Conservation (phyloP, 2,113 vertebrate genomes). For the Etheostoma cragini region DNA sequence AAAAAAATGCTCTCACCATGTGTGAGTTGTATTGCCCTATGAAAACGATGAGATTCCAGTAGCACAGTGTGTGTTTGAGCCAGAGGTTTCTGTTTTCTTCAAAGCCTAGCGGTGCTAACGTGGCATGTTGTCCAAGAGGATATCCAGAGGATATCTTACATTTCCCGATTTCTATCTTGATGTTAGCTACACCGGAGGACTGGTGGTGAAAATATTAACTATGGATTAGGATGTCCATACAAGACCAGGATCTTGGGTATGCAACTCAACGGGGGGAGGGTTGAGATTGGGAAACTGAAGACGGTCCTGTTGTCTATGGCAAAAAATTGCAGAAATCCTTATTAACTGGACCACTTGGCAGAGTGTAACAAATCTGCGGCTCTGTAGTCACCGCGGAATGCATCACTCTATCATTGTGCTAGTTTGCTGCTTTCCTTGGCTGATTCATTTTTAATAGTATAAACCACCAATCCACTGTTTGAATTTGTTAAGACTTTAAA, state of each 20-base stretch:
- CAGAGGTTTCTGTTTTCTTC: conserved; percentile 5
- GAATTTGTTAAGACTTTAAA: not conserved
- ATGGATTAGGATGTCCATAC: not conserved
- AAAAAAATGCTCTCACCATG: conserved; percentile 38
- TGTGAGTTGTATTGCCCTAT: conserved; percentile 20
- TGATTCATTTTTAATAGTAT: not conserved
- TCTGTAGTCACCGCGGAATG: not conserved
- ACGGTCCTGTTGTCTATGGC: not conserved
- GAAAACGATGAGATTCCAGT: conserved; percentile 27
- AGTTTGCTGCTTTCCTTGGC: not conserved
- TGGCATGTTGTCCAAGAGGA: not conserved
- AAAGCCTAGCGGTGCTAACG: not conserved
- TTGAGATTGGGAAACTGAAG: not conserved
- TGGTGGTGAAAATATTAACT: not conserved
- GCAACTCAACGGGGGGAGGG: not conserved
- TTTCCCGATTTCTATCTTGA: conserved; percentile 1
- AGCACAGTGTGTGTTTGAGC: not conserved
- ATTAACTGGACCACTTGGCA: not conserved
- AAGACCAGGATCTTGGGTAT: not conserved
- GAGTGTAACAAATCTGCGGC: not conserved
- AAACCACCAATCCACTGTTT: not conserved
- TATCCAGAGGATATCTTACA: not conserved
- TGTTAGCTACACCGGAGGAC: not conserved
- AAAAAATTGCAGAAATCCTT: not conserved
- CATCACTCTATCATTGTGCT: not conserved